A percentile compares a stretch with the other conserved stretches of the same genome.
Conservation (phyloP, 2,797 vertebrate species). For the Coreius guichenoti region DNA sequence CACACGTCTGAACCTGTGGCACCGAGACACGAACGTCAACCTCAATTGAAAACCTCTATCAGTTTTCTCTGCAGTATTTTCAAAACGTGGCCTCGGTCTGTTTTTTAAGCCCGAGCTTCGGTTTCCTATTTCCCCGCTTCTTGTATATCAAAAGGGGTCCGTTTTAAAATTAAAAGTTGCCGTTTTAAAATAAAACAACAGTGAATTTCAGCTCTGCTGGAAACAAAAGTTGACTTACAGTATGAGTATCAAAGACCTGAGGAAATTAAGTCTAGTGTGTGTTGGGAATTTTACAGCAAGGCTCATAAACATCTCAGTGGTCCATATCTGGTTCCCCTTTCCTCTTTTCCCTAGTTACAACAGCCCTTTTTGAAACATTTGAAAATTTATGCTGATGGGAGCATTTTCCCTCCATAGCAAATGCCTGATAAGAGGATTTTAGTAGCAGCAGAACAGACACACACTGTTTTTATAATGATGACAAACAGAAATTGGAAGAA, state of each 20-base stretch:
- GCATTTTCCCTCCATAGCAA: constrained; percentile 2
- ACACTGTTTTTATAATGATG: constrained; percentile 26
- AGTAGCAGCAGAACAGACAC: constrained; percentile 30
- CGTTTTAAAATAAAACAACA: constrained; percentile 67
- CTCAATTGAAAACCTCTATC: constrained; percentile 67
- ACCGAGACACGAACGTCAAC: constrained; percentile 70
- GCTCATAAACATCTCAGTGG: constrained; percentile 49
- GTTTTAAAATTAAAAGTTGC: constrained; percentile 47
- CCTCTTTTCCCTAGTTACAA: constrained; percentile 18
- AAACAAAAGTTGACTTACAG: constrained; percentile 63
- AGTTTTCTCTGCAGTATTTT: constrained; percentile 68
- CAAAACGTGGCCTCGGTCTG: constrained; percentile 49
- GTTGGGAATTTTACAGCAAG: constrained; percentile 46
- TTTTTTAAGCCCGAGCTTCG: constrained; percentile 33
- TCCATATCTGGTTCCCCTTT: constrained; percentile 46
- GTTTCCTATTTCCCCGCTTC: constrained; percentile 68
- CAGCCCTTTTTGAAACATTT: constrained; percentile 30
- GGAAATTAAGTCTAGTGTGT: constrained; percentile 64
- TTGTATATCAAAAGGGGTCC: constrained; percentile 73
- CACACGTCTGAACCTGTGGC: constrained; percentile 64
- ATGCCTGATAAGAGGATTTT: constrained; percentile 28
- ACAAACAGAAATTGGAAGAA: constrained; percentile 33
- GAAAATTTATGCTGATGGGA: constrained; percentile 41
- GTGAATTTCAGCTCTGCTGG: constrained; percentile 50
- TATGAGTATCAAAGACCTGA: constrained; percentile 49